Base-by-base conservation (phyloP, 2,113 vertebrate species). In the Gorsachius goisagi region DNA sequence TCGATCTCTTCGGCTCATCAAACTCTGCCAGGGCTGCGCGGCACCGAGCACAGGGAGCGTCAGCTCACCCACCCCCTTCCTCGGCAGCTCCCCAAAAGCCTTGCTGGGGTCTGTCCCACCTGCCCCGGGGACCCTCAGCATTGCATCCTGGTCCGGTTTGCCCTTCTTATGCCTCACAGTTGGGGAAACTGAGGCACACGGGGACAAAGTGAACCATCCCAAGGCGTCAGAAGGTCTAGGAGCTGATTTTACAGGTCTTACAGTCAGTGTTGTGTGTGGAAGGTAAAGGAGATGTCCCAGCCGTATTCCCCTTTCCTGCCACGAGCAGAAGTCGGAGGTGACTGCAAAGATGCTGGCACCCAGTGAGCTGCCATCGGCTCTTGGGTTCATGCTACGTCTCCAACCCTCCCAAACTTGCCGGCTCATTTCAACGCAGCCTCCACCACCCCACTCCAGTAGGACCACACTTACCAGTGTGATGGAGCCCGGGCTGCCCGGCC, bases 1-100 rank as follows among this genome's bases (percentile, higher is more conserved):
- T 99, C 0, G 99, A 99, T 39, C 99, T 98, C 97, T 99, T 99
- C 1, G 99, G 99, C 41, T 99, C 99, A 0, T 99, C 99, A 7
- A 99, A 99, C 96, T 99, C 99, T 1, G 99, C 99, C 95, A 99
- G 97, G 17, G 99, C 99, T 98, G 88, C 15, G 47, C 7, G 74
- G 44, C n/a, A 76, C 35, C 49, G 1, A 95, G 50, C 64, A 92
- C 32, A 82, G 60, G 55, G 30, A 89, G 5, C 4, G 3, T 88
- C 64, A 91, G 86, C 19, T 83, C 49, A 7, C 12, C 62, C 26
- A 41, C 5, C 28, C 3, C 5, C 9, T 50, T 50, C 59, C 37
- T 35, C 6, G 1, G 11, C 60, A 64, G 58, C 15, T 56, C 33
- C 49, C 56, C 50, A 9, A 28, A 66, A 81, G 24, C 28, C 21